A percentile compares a stretch with the other conserved stretches of the same genome.
Evolutionary conservation across 2,113 vertebrate genomes (phyloP).

Genomic region (Planiliza haematocheilus): DNA sequence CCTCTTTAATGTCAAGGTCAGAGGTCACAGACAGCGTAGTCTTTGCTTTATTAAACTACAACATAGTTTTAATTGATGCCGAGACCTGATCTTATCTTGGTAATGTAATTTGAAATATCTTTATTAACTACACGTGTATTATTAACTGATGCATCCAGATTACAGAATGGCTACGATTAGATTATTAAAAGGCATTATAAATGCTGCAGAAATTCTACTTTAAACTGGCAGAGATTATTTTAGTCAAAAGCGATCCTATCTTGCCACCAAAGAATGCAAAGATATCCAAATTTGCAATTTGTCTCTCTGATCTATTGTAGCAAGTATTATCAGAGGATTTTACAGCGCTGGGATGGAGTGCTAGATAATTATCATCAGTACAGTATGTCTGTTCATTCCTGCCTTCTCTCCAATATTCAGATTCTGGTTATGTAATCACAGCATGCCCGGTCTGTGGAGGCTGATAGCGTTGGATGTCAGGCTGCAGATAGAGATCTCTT

Average conservation of each 20-base stretch:
- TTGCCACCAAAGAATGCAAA: conserved; percentile 22
- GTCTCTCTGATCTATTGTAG: conserved; percentile 51
- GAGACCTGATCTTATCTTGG: conserved; percentile 7
- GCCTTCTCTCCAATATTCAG: conserved; percentile 67
- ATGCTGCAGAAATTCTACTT: conserved; percentile 5
- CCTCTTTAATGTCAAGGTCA: neutral
- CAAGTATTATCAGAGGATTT: conserved; percentile 39
- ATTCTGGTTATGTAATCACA: conserved; percentile 72
- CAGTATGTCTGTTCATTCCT: conserved; percentile 50
- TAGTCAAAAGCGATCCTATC: neutral
- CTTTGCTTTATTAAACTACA: conserved; percentile 13
- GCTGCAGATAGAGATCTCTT: conserved; percentile 64
- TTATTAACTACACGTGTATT: conserved; percentile 18
- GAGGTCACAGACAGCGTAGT: conserved; percentile 1
- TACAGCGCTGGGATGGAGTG: conserved; percentile 30
- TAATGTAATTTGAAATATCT: conserved; percentile 30
- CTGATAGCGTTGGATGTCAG: conserved; percentile 69
- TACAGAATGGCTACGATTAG: conserved; percentile 11
- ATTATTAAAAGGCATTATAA: conserved; percentile 34
- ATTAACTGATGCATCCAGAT: conserved; percentile 30
- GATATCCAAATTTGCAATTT: conserved; percentile 37
- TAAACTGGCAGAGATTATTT: neutral
- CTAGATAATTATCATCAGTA: conserved; percentile 60
- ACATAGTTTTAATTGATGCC: conserved; percentile 9
- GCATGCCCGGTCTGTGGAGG: conserved; percentile 65